Evolutionary conservation across 2,888 invertebrate genomes (phyloP), one percentile per base, ranked within the genome.

Genomic region (Spilosoma lubricipeda): DNA sequence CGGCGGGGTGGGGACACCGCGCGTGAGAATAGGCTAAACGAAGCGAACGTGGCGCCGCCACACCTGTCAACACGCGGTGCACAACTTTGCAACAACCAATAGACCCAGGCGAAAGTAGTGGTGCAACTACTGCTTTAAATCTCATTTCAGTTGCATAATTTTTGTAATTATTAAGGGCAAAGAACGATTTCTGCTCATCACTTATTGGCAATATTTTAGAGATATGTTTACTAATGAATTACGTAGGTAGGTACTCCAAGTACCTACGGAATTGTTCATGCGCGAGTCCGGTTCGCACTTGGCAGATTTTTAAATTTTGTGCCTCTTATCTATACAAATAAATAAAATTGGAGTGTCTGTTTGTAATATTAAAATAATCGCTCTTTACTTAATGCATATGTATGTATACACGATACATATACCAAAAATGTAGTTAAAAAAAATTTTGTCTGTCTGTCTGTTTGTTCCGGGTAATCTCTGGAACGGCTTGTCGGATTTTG

Each of bases 51-150:
- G 88, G 87, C 90, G 91, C 91, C 88, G 84, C 89, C 86, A 89
- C 93, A 93, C 92, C 93, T 93, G 93, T 91, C 89, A 87, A 79
- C 80, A 80, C 79, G 52, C 69, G 30, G 64, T 33, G 63, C 7
- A 70, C 78, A 79, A 78, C 81, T 77, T 64, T 33, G 59, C 64
- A 45, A 77, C 79, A 82, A 78, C 84, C 81, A 84, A 82, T 83
- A 86, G 87, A 87, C 86, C 85, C 85, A 82, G 77, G 78, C 81
- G 82, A 82, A 86, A 87, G 82, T 85, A 87, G 75, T 73, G 82
- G 84, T 88, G 78, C 77, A 81, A 84, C 78, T 69, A 13, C 45
- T 63, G 68, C 69, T 11, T 64, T 64, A 48, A 27, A 64, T 64
- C 48, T 27, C 39, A 69, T 68, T 68, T 36, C 48, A 30, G 39